phyloP scores from a whole-genome alignment of 2,797 vertebrate genomes.

The Cynodonichthys magdalenae region DNA sequence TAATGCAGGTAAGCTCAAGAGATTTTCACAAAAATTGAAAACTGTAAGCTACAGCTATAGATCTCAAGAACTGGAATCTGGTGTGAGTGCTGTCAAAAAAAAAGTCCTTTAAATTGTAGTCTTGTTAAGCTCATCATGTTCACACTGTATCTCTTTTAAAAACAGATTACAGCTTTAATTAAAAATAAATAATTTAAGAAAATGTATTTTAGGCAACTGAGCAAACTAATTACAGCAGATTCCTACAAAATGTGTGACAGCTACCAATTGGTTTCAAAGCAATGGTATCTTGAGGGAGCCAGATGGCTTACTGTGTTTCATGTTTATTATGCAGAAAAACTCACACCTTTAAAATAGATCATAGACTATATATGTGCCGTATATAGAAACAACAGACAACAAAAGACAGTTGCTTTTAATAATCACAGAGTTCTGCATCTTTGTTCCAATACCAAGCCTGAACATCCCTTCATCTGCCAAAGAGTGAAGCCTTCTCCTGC shows the following conservation, averaged over 20 bases:
- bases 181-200: neutral
- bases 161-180: constrained; percentile 12
- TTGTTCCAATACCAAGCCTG: neutral
- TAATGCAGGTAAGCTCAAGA: constrained; percentile 28
- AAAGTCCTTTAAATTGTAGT: constrained; percentile 7
- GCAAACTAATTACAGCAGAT: constrained; percentile 18
- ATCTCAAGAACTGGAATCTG: constrained; percentile 36
- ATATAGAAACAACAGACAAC: neutral
- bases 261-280: constrained; percentile 6
- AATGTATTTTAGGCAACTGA: constrained; percentile 19
- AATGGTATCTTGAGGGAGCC: neutral
- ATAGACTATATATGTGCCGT: neutral
- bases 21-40: constrained; percentile 53
- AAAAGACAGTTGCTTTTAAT: constrained; percentile 5
- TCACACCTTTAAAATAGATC: constrained; percentile 1
- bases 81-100: constrained; percentile 38
- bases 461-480: constrained; percentile 9
- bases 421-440: neutral
- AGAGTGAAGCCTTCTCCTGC: neutral
- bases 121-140: neutral
- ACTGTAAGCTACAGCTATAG: constrained; percentile 45
- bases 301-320: neutral
- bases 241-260: constrained; percentile 19
- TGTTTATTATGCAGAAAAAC: constrained; percentile 16
- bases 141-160: neutral